Conservation (phyloP, 2,888 invertebrate genomes). For the Drosophila yooni region DNA sequence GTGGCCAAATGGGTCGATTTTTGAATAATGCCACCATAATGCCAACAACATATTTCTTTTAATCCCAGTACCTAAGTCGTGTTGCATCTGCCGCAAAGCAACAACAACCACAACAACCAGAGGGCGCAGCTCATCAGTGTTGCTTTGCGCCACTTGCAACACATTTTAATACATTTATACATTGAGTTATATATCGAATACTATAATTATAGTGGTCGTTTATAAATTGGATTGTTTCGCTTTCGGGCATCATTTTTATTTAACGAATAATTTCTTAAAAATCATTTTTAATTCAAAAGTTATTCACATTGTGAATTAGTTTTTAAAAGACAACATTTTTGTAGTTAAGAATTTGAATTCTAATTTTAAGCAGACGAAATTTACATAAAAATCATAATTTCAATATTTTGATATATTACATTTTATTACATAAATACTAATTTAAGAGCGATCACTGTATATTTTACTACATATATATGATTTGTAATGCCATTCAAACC, state of each 20-base stretch:
- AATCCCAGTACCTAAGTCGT: slow-evolving; percentile 21
- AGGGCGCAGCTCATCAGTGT: slow-evolving; percentile 23
- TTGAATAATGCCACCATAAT: slow-evolving; percentile 82
- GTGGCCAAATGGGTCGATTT: slow-evolving; percentile 84
- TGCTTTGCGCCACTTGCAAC: slow-evolving; percentile 48
- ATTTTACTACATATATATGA: neutral
- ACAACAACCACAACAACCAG: neutral
- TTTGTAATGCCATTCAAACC: slow-evolving; percentile 11
- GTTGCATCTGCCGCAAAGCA: slow-evolving; percentile 60
- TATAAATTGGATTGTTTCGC: neutral
- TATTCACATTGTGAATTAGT: neutral
- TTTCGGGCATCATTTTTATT: neutral
- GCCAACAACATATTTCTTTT: slow-evolving; percentile 83
- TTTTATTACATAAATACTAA: neutral
- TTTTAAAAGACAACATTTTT: neutral
- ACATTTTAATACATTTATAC: neutral
- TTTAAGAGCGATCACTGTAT: slow-evolving; percentile 4
- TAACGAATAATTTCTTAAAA: neutral
- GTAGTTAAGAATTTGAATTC: neutral
- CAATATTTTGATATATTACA: neutral
- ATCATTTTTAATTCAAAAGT: neutral
- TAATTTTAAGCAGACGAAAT: neutral
- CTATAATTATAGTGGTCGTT: neutral
- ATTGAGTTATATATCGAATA: neutral
- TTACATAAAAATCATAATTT: neutral